Conservation (phyloP, 2,113 vertebrate species). For the Tiliqua scincoides region DNA sequence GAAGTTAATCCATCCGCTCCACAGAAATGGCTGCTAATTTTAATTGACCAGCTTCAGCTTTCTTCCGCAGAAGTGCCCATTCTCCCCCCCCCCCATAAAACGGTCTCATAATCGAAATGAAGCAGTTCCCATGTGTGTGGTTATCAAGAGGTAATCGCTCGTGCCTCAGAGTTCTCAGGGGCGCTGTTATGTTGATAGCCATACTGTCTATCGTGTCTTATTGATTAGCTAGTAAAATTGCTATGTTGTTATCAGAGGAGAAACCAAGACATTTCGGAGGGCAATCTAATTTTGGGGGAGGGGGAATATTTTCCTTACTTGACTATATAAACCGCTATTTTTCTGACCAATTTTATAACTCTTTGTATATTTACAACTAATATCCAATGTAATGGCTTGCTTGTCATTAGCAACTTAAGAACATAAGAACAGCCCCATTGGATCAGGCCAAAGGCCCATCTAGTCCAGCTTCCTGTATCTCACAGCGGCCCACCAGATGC, state of each 20-base stretch:
- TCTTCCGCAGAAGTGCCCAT: constrained; percentile 62
- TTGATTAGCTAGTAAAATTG: constrained; percentile 77
- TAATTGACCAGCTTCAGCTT: constrained; percentile 66
- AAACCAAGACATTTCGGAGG: constrained; percentile 53
- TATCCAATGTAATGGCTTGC: constrained; percentile 31
- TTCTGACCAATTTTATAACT: constrained; percentile 8
- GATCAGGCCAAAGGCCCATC: too few relatives aligned
- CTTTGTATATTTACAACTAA: constrained; percentile 23
- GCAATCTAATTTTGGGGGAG: constrained; percentile 42
- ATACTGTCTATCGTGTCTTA: constrained; percentile 72
- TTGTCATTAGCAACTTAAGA: constrained; percentile 29
- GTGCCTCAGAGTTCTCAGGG: constrained; percentile 72
- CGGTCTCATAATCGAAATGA: constrained; percentile 73
- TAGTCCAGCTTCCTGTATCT: too few relatives aligned
- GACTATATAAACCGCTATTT: constrained; percentile 26
- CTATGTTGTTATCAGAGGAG: constrained; percentile 60
- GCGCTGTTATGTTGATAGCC: constrained; percentile 73
- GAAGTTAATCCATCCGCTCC: constrained; percentile 52
- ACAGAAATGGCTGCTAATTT: constrained; percentile 66
- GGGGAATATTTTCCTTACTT: neutral
- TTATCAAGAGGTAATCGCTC: constrained; percentile 76
- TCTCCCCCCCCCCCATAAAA: constrained; percentile 62
- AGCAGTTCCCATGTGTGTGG: constrained; percentile 64
- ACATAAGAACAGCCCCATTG: too few relatives aligned
- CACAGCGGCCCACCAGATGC: too few relatives aligned